Base-by-base conservation (phyloP, 2,797 vertebrate genomes). In the Australoheros facetus region DNA sequence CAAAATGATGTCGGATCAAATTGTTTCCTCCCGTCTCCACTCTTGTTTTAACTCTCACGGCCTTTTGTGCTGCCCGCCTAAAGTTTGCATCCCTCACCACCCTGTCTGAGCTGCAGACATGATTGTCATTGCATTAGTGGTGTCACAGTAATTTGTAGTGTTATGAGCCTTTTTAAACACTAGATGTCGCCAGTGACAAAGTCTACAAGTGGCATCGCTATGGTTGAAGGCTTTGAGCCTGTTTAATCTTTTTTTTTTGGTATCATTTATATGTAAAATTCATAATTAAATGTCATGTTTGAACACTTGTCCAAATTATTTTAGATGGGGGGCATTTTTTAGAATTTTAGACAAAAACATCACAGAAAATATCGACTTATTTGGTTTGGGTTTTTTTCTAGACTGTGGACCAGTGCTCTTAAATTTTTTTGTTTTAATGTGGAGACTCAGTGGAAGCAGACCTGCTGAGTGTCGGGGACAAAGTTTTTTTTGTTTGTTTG, bases 131-230 rank as follows among this genome's bases (percentile, higher is more conserved):
- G 28, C 77, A 42, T 75, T 58, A 14, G n/a, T 26, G 32, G 45
- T 64, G 53, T 21, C 45, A 32, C 13, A 45, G 42, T 45, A 45
- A 14, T 45, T 10, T 45, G 42, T 45, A 39, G 37, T 45, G 12
- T 45, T 16, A 14, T 45, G 57, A 75, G 64, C 81, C 34, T 75
- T 73, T 86, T 72, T 70, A 58, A 90, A 85, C 91, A 87, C 88
- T 88, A 93, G 89, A 85, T 88, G 90, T 88, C 89, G 10, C 90
- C 76, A 78, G 28, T 75, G 78, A 83, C 85, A 16, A 66, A 74
- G 77, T 78, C 64, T 79, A 26, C 1, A 81, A 77, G 66, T 53
- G 74, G 70, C 75, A 71, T 75, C 37, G 4, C 17, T 16, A 1
- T 17, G n/a, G n/a, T 71, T 81, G 16, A 56, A 79, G 55, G 79